These are phyloP conservation scores for Habropoda laboriosa DNA, from an alignment of 1,140 invertebrate species.

Conservation along the genomic window DNA sequence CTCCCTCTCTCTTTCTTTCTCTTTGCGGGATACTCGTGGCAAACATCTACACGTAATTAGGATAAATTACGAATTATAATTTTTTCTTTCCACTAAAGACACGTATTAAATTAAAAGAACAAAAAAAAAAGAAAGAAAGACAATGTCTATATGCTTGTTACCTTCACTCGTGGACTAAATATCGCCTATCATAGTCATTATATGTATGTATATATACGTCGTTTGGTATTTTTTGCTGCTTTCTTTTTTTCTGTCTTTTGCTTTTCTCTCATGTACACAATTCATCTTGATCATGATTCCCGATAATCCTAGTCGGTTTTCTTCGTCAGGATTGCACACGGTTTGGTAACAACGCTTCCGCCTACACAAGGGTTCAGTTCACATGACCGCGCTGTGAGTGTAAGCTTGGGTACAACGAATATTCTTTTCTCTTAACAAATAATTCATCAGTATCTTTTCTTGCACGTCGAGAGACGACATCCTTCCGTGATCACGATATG, in stretches of 20 bases:
- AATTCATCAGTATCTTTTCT: constrained; percentile 65
- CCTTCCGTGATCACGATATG: constrained; percentile 49
- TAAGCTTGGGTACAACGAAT: constrained; percentile 69
- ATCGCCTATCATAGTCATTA: constrained; percentile 62
- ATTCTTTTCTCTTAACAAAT: constrained; percentile 66
- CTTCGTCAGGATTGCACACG: constrained; percentile 37
- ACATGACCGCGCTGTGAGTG: constrained; percentile 62
- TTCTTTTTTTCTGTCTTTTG: constrained; percentile 7
- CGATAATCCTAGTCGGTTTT: constrained; percentile 11
- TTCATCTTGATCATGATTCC: constrained; percentile 23
- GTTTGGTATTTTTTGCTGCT: constrained; percentile 16
- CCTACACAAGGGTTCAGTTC: constrained; percentile 51
- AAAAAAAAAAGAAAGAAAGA: constrained; percentile 13
- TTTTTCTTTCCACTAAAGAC: constrained; percentile 22
- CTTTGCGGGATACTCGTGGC: constrained; percentile 32
- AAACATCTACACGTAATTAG: constrained; percentile 16
- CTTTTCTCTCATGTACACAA: constrained; percentile 28
- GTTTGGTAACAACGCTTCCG: constrained; percentile 50
- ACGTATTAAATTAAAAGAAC: constrained; percentile 7
- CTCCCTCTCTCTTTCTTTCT: too few relatives aligned
- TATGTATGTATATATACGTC: too few relatives aligned
- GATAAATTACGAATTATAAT: constrained; percentile 9
- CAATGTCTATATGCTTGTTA: constrained; percentile 57
- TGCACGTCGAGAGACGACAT: constrained; percentile 59
- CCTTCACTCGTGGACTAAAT: constrained; percentile 64